Conservation (phyloP, 2,888 invertebrate genomes). For the Leucoptera coffeella region DNA sequence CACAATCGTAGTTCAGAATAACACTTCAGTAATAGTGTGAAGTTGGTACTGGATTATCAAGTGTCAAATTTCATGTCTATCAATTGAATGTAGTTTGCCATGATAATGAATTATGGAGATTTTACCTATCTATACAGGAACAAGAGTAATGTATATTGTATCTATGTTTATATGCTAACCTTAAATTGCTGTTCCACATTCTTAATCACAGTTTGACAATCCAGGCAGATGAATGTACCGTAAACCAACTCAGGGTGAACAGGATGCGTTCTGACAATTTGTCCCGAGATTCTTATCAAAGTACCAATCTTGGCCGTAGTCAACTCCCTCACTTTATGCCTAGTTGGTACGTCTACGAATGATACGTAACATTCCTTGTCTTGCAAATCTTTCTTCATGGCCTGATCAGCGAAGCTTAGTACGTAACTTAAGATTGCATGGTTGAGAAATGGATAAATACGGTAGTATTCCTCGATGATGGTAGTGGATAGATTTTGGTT, state of each 20-base stretch:
- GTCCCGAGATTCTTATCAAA: slow-evolving; percentile 87
- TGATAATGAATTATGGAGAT: no score
- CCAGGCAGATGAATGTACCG: slow-evolving; percentile 89
- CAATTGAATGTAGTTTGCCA: no score
- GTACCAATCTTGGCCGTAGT: slow-evolving; percentile 92
- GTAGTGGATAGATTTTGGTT: slow-evolving; percentile 90
- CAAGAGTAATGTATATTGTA: no score
- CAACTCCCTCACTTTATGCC: slow-evolving; percentile 88
- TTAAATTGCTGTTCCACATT: slow-evolving; percentile 98
- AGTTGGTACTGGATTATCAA: no score
- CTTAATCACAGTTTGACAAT: slow-evolving; percentile 90
- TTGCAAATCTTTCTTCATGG: slow-evolving; percentile 55
- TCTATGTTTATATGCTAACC: no score
- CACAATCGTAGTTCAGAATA: no score
- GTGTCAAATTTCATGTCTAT: no score
- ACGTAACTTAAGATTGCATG: slow-evolving; percentile 83
- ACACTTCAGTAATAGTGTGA: no score
- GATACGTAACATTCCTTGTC: slow-evolving; percentile 89
- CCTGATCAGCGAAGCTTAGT: slow-evolving; percentile 65
- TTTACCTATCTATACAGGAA: no score
- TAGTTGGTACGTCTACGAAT: slow-evolving; percentile 85
- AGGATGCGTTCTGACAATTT: slow-evolving; percentile 96
- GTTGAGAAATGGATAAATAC: slow-evolving; percentile 91
- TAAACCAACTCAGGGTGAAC: slow-evolving; percentile 94
- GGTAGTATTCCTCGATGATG: slow-evolving; percentile 92